Evolutionary conservation across 2,888 invertebrate genomes (phyloP), one percentile per base, ranked within the genome.

Genomic region (Eilema depressum): DNA sequence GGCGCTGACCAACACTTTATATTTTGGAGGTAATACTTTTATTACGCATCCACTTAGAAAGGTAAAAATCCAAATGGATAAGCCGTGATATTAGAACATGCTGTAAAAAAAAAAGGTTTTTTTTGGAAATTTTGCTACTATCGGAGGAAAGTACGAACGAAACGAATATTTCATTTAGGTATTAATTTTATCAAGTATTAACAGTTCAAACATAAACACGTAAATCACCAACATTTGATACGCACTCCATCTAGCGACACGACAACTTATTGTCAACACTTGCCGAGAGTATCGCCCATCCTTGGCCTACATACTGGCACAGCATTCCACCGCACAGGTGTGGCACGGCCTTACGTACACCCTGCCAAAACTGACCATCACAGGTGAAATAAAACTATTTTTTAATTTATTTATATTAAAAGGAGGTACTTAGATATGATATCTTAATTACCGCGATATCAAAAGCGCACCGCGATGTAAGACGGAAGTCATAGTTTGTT

Each of bases 271-370:
- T 62, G 59, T 33, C 26, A 47, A 33, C 53, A 62, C 47, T 20
- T 8, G 12, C 4, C 30, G 67, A 75, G 78, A 69, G 80, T 79
- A 75, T 82, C 80, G 83, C 81, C 83, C 86, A 88, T 87, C 91
- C 90, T 89, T 89, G 89, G 84, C 86, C 87, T 81, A 85, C 81
- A 90, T 88, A 75, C 85, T 66, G 57, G 73, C 78, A 68, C 75
- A 73, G 74, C 75, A 70, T 62, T 30, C 63, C 41, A 65, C 68
- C 63, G 59, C 60, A 70, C 75, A 68, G 77, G 78, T 76, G 76
- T 63, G 74, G 71, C 74, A 60, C 65, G 71, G 69, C 75, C 71
- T 74, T 66, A 41, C 12, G 14, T 26, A 61, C 26, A 63, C 66
- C 65, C 41, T 70, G 76, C 73, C 73, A 73, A 74, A 69, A 20